phyloP scores from a whole-genome alignment of 2,888 invertebrate species.

The Synanthedon formicaeformis region DNA sequence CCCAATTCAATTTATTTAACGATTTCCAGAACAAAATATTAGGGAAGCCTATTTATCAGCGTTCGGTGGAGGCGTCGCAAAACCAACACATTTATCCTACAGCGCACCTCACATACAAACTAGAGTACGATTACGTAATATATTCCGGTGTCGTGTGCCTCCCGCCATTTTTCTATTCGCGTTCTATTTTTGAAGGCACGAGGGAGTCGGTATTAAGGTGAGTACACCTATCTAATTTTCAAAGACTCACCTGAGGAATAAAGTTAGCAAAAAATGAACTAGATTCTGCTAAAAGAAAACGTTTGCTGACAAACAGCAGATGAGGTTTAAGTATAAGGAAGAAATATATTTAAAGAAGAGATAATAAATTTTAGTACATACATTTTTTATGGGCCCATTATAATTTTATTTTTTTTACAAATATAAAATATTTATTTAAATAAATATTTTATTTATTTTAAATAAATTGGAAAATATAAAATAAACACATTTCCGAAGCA shows the following conservation, averaged over 20 bases:
- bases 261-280: constrained; percentile 3
- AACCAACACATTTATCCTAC: constrained; percentile 52
- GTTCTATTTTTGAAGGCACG: constrained; percentile 29
- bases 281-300: not conserved
- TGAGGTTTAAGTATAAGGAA: too few relatives aligned
- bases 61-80: constrained; percentile 39
- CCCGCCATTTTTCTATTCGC: constrained; percentile 54
- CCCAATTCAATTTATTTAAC: constrained; percentile 55
- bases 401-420: too few relatives aligned
- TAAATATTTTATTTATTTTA: too few relatives aligned
- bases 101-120: constrained; percentile 52
- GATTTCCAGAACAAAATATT: constrained; percentile 55
- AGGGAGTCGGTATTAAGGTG: constrained; percentile 20
- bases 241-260: constrained; percentile 10
- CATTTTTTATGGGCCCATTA: too few relatives aligned
- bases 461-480: too few relatives aligned
- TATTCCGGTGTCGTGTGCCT: constrained; percentile 58
- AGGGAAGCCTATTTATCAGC: constrained; percentile 49
- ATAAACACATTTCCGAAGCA: too few relatives aligned
- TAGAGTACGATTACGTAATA: constrained; percentile 58
- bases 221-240: constrained; percentile 31
- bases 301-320: too few relatives aligned
- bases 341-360: too few relatives aligned
- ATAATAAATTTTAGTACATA: too few relatives aligned
- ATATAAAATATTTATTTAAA: too few relatives aligned